Evolutionary conservation across 2,888 invertebrate species (phyloP).

Genomic region (Pterostichus niger): DNA sequence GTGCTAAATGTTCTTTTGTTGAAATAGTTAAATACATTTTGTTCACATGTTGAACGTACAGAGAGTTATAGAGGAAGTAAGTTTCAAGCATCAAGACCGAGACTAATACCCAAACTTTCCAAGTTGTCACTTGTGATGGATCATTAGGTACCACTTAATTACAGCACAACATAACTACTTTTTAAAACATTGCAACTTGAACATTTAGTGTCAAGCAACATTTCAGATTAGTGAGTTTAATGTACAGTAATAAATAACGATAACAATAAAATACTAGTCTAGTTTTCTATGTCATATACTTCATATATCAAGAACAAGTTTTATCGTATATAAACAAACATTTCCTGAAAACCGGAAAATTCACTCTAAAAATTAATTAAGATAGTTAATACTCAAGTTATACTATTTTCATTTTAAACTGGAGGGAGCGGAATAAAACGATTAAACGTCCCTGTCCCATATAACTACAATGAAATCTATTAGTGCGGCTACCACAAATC

Average conservation of each 20-base stretch:
- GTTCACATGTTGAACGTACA: background rate
- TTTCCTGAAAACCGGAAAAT: too few relatives aligned
- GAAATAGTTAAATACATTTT: background rate
- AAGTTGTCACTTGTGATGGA: conserved; percentile 17
- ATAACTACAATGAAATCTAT: too few relatives aligned
- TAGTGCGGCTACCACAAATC: too few relatives aligned
- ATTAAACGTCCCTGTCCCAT: too few relatives aligned
- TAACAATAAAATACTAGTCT: too few relatives aligned
- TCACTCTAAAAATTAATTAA: too few relatives aligned
- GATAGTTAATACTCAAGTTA: too few relatives aligned
- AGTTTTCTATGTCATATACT: too few relatives aligned
- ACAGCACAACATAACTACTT: background rate
- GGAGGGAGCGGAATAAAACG: too few relatives aligned
- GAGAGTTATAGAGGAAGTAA: background rate
- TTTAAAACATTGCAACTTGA: conserved; percentile 2
- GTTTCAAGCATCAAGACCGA: background rate
- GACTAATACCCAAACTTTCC: conserved; percentile 26
- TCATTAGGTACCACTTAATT: conserved; percentile 34
- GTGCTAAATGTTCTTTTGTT: conserved; percentile 6
- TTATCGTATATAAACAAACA: too few relatives aligned
- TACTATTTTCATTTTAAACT: too few relatives aligned
- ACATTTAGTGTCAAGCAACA: conserved; percentile 17
- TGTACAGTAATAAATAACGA: background rate
- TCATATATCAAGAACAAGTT: too few relatives aligned
- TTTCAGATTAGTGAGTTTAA: background rate